Conservation (phyloP, 2,888 invertebrate species). For the Branchipolynoe longqiensis region DNA sequence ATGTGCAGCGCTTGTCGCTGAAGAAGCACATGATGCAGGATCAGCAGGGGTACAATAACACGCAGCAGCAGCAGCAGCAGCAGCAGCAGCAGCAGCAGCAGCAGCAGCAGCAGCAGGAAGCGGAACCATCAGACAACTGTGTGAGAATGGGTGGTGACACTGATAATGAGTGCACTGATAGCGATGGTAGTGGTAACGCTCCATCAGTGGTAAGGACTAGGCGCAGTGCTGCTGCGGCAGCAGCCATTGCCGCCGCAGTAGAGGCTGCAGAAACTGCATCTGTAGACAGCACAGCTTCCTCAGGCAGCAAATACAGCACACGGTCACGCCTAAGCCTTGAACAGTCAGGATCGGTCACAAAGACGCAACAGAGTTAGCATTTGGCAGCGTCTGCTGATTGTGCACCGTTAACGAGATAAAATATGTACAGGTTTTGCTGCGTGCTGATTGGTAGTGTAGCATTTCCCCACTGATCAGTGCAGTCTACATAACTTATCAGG, state of each 20-base stretch:
- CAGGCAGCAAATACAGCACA: conserved; percentile 53
- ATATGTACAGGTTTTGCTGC: no score
- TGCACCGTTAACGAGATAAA: no score
- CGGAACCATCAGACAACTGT: not conserved
- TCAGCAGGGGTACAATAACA: not conserved
- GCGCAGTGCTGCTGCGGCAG: conserved; percentile 10
- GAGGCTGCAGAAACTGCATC: conserved; percentile 26
- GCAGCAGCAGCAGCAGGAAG: not conserved
- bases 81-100: not conserved
- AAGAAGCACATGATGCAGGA: not conserved
- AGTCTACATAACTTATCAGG: not conserved
- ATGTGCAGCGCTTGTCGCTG: conserved; percentile 21
- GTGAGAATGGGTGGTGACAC: not conserved
- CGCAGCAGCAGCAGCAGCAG: not conserved
- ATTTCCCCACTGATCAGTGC: conserved; percentile 9
- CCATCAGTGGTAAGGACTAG: not conserved
- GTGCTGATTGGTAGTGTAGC: no score
- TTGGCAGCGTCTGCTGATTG: not conserved
- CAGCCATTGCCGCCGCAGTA: not conserved
- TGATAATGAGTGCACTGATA: conserved; percentile 41
- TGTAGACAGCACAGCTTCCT: conserved; percentile 35
- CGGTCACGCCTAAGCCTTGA: conserved; percentile 27
- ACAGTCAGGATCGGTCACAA: not conserved
- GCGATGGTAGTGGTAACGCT: conserved; percentile 9
- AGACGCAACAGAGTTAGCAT: not conserved